Evolutionary conservation across 2,797 vertebrate genomes (phyloP).

Genomic region (Anas acuta): DNA sequence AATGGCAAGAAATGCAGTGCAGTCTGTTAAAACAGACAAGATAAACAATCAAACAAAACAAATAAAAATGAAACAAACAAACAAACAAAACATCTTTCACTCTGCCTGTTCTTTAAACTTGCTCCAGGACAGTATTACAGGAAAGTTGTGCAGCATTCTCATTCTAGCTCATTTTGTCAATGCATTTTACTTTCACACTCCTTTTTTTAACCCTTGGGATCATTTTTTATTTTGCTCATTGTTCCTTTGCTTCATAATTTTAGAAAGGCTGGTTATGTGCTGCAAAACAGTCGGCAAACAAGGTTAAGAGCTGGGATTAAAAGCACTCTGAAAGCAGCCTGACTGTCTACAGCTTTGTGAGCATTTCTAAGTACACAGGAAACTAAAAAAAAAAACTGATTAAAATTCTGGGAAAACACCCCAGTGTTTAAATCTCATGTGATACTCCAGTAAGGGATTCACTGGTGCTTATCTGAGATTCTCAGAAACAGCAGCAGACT

Average conservation of each 20-base stretch:
- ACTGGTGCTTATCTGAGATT: not conserved
- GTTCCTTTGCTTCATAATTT: not conserved
- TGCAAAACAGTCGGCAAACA: not conserved
- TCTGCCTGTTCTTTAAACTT: not conserved
- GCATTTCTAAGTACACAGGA: not conserved
- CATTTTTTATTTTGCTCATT: not conserved
- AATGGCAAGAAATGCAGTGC: not conserved
- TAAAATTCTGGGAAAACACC: conserved; percentile 17
- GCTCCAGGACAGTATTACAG: not conserved
- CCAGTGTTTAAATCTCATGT: not conserved
- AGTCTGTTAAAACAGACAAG: not conserved
- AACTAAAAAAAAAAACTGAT: not conserved
- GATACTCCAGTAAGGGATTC: not conserved
- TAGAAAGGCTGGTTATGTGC: not conserved
- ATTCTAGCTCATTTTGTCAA: not conserved
- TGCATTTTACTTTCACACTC: not conserved
- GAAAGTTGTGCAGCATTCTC: not conserved
- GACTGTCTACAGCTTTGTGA: not conserved
- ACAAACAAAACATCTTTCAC: not conserved
- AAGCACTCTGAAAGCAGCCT: not conserved
- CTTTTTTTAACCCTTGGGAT: not conserved
- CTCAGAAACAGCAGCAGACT: conserved; percentile 3
- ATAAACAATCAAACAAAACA: not conserved
- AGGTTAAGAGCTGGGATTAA: not conserved
- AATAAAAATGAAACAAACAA: not conserved